Evolutionary conservation across 2,113 vertebrate species (phyloP).

Genomic region (Carollia perspicillata): DNA sequence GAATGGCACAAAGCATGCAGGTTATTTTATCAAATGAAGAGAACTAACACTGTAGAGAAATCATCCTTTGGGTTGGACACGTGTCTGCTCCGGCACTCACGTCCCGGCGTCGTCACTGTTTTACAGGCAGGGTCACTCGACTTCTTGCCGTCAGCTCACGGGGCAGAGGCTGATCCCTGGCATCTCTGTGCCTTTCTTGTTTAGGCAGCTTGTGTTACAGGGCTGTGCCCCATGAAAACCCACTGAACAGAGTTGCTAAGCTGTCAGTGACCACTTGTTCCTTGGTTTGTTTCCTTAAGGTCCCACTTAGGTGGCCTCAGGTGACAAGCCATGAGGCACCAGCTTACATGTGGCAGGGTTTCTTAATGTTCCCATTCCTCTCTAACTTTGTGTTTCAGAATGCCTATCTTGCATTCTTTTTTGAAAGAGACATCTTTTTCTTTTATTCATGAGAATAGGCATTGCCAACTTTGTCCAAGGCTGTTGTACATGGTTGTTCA

Average conservation of each 20-base stretch:
- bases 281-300: background rate
- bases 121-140: background rate
- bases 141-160: accelerated
- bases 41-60: background rate
- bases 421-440: background rate
- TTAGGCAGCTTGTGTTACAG: background rate
- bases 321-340: background rate
- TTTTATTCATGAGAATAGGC: background rate
- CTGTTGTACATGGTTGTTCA: background rate
- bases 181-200: accelerated
- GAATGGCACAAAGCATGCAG: background rate
- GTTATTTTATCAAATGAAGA: background rate
- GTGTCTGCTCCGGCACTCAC: background rate
- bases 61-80: background rate
- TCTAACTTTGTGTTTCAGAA: background rate
- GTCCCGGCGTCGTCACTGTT: accelerated
- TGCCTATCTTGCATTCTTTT: background rate
- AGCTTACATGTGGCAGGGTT: background rate
- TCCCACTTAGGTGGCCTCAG: background rate
- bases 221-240: background rate
- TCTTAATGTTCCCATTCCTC: background rate
- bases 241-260: background rate
- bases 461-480: background rate
- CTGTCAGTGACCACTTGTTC: background rate
- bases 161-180: background rate